Evolutionary conservation across 2,888 invertebrate species (phyloP).

Genomic region (Epsilonema sp.): DNA sequence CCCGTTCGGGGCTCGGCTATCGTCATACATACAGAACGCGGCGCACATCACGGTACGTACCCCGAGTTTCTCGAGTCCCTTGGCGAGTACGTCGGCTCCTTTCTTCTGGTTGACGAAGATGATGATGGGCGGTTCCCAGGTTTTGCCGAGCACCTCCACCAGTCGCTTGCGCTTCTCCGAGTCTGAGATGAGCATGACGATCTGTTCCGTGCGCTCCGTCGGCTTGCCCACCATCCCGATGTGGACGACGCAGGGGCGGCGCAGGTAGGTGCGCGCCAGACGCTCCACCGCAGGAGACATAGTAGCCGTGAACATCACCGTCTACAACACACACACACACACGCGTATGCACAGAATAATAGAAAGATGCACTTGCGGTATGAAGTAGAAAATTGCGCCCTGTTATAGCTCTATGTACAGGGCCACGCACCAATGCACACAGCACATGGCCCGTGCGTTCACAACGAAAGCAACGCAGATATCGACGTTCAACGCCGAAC

Average conservation of each 20-base stretch:
- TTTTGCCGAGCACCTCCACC: constrained; percentile 67
- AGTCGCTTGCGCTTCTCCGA: constrained; percentile 83
- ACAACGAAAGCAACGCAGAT: no score
- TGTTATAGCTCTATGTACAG: no score
- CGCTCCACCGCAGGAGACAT: constrained; percentile 97
- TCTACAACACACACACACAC: constrained; percentile 39
- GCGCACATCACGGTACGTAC: no score
- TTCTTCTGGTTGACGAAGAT: constrained; percentile 99
- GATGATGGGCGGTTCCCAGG: constrained; percentile 88
- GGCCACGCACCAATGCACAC: no score
- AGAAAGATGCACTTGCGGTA: no score
- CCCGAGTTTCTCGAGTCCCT: constrained; percentile 84
- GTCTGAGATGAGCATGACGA: constrained; percentile 82
- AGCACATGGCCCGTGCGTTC: no score
- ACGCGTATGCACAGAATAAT: no score
- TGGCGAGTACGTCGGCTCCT: constrained; percentile 89
- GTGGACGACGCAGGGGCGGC: constrained; percentile 91
- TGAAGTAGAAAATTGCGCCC: no score
- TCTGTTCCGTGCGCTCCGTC: constrained; percentile 89
- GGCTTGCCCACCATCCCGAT: constrained; percentile 93
- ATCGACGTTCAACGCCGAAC: no score
- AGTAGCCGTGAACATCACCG: constrained; percentile 99
- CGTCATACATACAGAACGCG: no score
- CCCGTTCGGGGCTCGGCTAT: no score
- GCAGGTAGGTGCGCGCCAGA: constrained; percentile 72